Evolutionary conservation across 2,113 vertebrate species (phyloP), one percentile per base, ranked within the genome.

Genomic region (Mus spicilegus): DNA sequence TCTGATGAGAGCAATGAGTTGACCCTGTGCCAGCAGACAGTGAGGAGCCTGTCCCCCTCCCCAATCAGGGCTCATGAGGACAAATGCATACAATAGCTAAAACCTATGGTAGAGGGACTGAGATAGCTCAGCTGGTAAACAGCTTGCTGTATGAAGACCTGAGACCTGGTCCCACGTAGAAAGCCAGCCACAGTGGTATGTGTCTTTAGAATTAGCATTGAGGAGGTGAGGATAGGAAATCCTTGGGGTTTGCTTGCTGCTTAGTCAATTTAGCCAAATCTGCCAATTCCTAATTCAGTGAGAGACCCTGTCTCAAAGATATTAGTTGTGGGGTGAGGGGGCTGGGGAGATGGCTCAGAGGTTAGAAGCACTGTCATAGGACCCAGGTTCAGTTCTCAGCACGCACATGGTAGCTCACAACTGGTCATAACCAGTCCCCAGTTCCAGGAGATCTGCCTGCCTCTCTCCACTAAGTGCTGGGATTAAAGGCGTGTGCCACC

Each of bases 11-110:
- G 26, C 46, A 70, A 16, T 8, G 46, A 87, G 65, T 69, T n/a
- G 65, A 17, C 51, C 19, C 0, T 36, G 42, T 51, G 80, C 39
- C 16, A 8, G 3, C 78, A 30, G 0, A 0, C 7, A 56, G 24
- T 20, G 0, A 1, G 3, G 28, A 20, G 12, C 36, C 16, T 0
- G 58, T 5, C 61, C 16, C 3, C 0, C 56, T 84, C 13, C 56
- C 80, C 81, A 8, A 20, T n/a, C 36, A 9, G 36, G 39, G 24
- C n/a, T n/a, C 61, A 42, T 0, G 2, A 22, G 22, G 54, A 39
- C 26, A 26, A 0, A 7, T 3, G 17, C 0, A 10, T 3, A 7
- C 10, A 69, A n/a, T 49, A 13, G n/a, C n/a, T 87, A 39, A 87
- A 75, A 4, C 26, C 70, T 61, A 22, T 0, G 26, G 54, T 3